Percentiles rank a stretch among this genome's conserved stretches.
These are phyloP conservation scores for Lontra canadensis DNA, from an alignment of 2,113 vertebrate species.

Conservation along the genomic window DNA sequence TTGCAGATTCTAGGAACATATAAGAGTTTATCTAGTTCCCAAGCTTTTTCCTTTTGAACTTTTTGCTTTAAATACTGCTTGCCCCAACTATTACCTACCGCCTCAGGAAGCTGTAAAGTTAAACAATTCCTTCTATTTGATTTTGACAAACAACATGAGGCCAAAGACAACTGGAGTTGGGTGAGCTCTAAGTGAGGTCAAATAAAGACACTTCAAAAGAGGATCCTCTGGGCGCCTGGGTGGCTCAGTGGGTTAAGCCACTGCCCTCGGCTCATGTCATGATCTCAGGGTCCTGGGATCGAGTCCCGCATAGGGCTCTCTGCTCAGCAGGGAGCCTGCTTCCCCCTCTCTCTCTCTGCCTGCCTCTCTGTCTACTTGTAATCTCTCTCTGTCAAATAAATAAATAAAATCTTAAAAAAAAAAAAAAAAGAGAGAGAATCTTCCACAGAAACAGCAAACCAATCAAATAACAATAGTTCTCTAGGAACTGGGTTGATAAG, in stretches of 20 bases:
- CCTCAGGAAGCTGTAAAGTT: not conserved
- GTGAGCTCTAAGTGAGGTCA: not conserved
- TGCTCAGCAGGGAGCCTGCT: too few species aligned
- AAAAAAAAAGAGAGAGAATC: not conserved
- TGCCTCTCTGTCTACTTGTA: too few species aligned
- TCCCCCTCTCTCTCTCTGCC: too few species aligned
- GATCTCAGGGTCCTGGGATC: too few species aligned
- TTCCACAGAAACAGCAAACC: not conserved
- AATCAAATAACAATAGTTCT: not conserved
- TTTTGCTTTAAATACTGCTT: not conserved
- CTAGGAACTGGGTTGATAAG: not conserved
- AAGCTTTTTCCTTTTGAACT: not conserved
- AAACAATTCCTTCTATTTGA: not conserved
- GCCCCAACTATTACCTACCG: not conserved
- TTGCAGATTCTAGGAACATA: not conserved
- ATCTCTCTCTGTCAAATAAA: too few species aligned
- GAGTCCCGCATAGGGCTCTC: too few species aligned
- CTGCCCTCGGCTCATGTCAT: too few species aligned
- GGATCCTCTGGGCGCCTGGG: not conserved
- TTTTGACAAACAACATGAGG: not conserved
- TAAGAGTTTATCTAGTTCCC: not conserved
- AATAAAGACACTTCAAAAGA: not conserved
- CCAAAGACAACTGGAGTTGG: not conserved
- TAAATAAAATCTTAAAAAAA: not conserved
- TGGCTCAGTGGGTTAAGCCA: too few species aligned